phyloP scores from a whole-genome alignment of 2,888 invertebrate genomes.

The Eristalis arbustorum region DNA sequence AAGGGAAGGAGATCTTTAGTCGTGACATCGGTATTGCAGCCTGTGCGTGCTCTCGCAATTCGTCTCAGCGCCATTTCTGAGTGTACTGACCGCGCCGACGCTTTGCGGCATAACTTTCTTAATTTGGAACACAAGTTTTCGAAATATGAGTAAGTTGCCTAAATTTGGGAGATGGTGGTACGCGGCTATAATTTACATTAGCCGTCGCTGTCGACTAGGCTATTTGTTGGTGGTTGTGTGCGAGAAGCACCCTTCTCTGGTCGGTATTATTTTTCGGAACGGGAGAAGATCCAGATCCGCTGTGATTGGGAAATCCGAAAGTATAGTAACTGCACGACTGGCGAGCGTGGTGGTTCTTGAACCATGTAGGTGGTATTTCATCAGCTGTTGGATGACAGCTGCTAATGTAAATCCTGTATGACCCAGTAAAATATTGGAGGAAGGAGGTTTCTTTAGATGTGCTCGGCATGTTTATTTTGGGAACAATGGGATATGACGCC shows the following conservation, averaged over 20 bases:
- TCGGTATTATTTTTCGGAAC: slow-evolving; percentile 2
- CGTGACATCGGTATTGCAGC: slow-evolving; percentile 29
- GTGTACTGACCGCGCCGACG: not conserved
- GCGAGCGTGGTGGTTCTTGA: slow-evolving; percentile 25
- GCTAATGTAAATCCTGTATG: slow-evolving; percentile 16
- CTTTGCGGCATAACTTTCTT: slow-evolving; percentile 80
- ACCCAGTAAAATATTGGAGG: slow-evolving; percentile 43
- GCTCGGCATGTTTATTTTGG: slow-evolving; percentile 32
- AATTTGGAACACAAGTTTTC: slow-evolving; percentile 83
- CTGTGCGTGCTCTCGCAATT: not conserved
- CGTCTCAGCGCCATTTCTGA: slow-evolving; percentile 29
- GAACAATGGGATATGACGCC: not conserved
- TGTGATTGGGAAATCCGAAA: slow-evolving; percentile 33
- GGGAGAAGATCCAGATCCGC: not conserved
- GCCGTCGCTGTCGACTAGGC: not conserved
- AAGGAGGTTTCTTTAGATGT: not conserved
- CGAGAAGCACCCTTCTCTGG: not conserved
- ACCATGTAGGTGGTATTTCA: slow-evolving; percentile 34
- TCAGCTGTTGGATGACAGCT: slow-evolving; percentile 38
- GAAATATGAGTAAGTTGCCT: slow-evolving; percentile 86
- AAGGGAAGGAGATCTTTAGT: not conserved
- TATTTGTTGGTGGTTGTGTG: slow-evolving; percentile 4
- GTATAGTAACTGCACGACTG: not conserved
- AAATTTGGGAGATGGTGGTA: slow-evolving; percentile 82
- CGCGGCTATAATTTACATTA: slow-evolving; percentile 66